Percentiles rank a stretch among this genome's conserved stretches.
Conservation (phyloP, 2,113 vertebrate species). For the Indicator maculatus region DNA sequence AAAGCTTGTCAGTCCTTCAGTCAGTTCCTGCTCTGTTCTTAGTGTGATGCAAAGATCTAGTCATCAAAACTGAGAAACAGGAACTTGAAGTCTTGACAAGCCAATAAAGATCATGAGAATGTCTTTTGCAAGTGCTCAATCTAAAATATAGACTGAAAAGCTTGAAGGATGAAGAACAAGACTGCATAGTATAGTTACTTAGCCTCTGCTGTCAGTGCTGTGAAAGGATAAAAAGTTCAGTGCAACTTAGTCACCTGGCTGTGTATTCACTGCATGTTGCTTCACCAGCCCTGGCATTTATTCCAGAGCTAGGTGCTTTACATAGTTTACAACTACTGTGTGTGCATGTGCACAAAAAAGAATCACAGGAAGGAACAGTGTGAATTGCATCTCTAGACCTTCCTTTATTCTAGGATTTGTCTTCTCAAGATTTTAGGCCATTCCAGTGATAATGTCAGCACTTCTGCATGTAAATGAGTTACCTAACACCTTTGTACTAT, state of each 20-base stretch:
- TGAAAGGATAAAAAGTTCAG: neutral
- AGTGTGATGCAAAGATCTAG: neutral
- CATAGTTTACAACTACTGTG: neutral
- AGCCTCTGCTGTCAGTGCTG: neutral
- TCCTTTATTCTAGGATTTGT: neutral
- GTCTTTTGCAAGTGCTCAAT: neutral
- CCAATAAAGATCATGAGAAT: neutral
- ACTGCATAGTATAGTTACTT: neutral
- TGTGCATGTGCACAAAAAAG: neutral
- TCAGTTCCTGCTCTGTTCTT: neutral
- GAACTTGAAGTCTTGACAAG: neutral
- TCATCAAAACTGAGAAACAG: conserved; percentile 21
- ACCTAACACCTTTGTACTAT: neutral
- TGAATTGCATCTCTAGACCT: neutral
- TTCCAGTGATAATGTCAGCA: neutral
- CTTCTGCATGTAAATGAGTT: neutral
- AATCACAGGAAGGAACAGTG: neutral
- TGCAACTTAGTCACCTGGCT: neutral
- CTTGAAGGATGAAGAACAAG: neutral
- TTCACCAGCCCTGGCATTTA: accelerated
- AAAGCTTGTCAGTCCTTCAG: neutral
- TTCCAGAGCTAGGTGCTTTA: neutral
- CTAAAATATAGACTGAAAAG: neutral
- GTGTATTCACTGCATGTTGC: accelerated
- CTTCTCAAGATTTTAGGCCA: neutral